Evolutionary conservation across 2,113 vertebrate species (phyloP).

Genomic region (Taurulus bubalis): DNA sequence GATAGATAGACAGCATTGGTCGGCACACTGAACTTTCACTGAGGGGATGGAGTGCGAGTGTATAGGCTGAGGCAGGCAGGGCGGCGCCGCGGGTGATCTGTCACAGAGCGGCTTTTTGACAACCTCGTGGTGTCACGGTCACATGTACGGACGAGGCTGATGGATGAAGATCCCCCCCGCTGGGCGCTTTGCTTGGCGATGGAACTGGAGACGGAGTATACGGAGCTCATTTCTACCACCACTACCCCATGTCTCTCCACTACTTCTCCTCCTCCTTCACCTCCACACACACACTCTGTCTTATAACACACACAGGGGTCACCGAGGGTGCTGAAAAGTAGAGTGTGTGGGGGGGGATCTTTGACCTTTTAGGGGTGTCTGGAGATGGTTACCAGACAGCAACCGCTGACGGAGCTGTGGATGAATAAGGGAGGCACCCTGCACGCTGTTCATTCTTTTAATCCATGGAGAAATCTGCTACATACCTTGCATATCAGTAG

Average conservation of each 20-base stretch:
- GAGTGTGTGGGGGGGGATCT: conserved; percentile 15
- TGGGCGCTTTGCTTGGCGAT: conserved; percentile 29
- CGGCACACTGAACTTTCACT: conserved; percentile 52
- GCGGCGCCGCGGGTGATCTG: conserved; percentile 47
- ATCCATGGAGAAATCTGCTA: conserved; percentile 22
- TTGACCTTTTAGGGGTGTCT: conserved; percentile 60
- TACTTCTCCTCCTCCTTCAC: conserved; percentile 9
- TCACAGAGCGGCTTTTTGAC: conserved; percentile 58
- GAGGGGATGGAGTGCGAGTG: conserved; percentile 42
- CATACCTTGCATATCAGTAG: conserved; percentile 32
- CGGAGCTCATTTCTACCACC: conserved; percentile 30
- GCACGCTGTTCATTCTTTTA: conserved; percentile 9
- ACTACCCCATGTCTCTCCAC: neutral
- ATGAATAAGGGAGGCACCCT: conserved; percentile 17
- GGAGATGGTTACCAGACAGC: conserved; percentile 55
- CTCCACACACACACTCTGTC: conserved; percentile 23
- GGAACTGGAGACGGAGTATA: conserved; percentile 33
- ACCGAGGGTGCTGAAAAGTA: conserved; percentile 41
- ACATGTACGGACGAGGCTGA: conserved; percentile 38
- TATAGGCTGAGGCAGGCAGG: conserved; percentile 24
- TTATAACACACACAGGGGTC: conserved; percentile 29
- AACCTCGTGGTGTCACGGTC: conserved; percentile 46
- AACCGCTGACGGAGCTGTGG: conserved; percentile 3
- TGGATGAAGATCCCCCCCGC: conserved; percentile 34
- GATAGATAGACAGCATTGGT: conserved; percentile 62